Evolutionary conservation across 2,888 invertebrate species (phyloP).

Genomic region (Fissipunctia ypsillon): DNA sequence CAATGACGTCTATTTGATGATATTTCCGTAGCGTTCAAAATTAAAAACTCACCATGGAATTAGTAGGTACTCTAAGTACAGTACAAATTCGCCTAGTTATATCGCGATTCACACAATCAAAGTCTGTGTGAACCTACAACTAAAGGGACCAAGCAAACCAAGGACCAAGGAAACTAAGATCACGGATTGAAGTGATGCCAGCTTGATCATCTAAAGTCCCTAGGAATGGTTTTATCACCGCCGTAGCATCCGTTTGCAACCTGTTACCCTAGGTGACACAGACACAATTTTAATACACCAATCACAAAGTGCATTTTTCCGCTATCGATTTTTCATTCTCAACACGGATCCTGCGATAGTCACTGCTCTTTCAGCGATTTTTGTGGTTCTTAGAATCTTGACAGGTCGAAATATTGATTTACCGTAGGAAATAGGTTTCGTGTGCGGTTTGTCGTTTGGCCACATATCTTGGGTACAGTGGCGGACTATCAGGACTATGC

Average conservation of each 20-base stretch:
- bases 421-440: too few species aligned
- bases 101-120: neutral
- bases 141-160: neutral
- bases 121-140: neutral
- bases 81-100: neutral
- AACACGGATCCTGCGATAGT: too few species aligned
- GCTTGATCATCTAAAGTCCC: neutral
- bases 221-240: neutral
- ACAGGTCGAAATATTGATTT: too few species aligned
- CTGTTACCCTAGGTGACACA: neutral
- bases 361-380: too few species aligned
- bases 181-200: neutral
- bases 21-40: slow-evolving; percentile 43
- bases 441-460: too few species aligned
- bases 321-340: too few species aligned
- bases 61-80: neutral
- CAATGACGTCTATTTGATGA: slow-evolving; percentile 55
- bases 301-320: too few species aligned
- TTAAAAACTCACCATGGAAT: neutral
- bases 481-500: too few species aligned
- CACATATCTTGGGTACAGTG: too few species aligned
- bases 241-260: too few species aligned
- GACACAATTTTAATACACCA: too few species aligned
- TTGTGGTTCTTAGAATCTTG: too few species aligned
- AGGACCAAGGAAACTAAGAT: neutral